Percentiles rank a stretch among this genome's conserved stretches.
Conservation (phyloP, 1,140 invertebrate genomes). For the Vanessa atalanta region DNA sequence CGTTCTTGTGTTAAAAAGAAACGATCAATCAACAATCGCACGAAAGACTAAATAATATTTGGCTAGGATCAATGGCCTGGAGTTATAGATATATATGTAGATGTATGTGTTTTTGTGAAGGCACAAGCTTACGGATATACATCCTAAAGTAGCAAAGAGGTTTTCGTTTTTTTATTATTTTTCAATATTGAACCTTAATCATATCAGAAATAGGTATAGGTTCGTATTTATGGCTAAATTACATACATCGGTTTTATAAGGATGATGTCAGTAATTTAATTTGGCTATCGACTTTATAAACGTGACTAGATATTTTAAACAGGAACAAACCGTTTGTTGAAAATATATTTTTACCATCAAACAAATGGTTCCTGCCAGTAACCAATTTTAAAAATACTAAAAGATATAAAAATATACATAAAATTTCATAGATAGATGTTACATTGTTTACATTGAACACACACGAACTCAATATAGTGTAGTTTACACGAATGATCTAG, state of each 20-base stretch:
- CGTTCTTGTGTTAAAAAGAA: no score
- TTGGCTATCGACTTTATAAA: constrained; percentile 18
- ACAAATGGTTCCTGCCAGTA: background rate
- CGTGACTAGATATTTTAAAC: constrained; percentile 27
- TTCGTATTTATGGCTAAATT: background rate
- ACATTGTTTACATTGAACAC: no score
- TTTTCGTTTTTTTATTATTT: background rate
- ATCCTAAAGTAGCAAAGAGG: background rate
- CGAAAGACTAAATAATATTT: background rate
- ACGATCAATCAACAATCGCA: no score
- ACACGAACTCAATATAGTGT: no score
- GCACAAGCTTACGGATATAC: background rate
- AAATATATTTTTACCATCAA: background rate
- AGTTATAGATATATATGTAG: background rate
- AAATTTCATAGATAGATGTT: no score
- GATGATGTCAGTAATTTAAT: background rate
- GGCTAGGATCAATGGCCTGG: background rate
- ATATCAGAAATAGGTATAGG: background rate
- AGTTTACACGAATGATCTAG: no score
- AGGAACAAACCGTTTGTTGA: constrained; percentile 2
- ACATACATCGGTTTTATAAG: background rate
- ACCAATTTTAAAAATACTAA: background rate
- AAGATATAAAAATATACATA: background rate
- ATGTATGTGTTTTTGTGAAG: background rate
- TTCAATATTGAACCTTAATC: background rate